Percentiles rank a stretch among this genome's conserved stretches.
These are phyloP conservation scores for Aselliscus stoliczkanus DNA, from an alignment of 2,797 vertebrate genomes.

Conservation along the genomic window DNA sequence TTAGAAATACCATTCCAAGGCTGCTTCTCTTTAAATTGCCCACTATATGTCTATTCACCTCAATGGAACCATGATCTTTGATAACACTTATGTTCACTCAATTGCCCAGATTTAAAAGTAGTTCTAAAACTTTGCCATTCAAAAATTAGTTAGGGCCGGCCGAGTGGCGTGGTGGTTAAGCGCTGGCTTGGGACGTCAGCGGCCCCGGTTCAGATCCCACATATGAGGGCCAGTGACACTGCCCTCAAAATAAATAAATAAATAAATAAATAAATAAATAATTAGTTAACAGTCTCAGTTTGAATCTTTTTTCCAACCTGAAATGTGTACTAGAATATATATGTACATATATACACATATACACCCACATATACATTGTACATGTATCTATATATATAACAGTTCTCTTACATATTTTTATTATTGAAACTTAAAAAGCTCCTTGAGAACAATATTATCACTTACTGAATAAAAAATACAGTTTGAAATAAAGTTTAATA, in stretches of 20 bases:
- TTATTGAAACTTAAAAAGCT: not conserved
- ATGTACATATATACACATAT: not conserved
- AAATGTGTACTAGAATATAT: not conserved
- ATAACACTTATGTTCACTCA: not conserved
- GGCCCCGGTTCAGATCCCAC: no score
- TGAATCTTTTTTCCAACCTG: not conserved
- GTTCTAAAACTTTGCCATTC: not conserved
- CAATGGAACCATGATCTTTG: not conserved
- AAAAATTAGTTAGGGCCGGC: not conserved
- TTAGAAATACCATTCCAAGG: not conserved
- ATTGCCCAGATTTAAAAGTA: not conserved
- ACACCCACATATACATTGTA: no score
- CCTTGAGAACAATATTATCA: not conserved
- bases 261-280: no score
- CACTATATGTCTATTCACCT: not conserved
- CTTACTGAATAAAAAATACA: conserved; percentile 20
- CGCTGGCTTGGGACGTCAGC: no score
- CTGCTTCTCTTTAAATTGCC: not conserved
- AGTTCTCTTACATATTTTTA: not conserved
- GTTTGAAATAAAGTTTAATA: not conserved
- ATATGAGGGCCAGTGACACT: no score
- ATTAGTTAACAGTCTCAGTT: not conserved
- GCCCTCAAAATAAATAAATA: no score
- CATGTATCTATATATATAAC: not conserved
- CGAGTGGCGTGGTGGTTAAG: no score